Evolutionary conservation across 2,113 vertebrate species (phyloP), one percentile per base, ranked within the genome.

Genomic region (Menura novaehollandiae): DNA sequence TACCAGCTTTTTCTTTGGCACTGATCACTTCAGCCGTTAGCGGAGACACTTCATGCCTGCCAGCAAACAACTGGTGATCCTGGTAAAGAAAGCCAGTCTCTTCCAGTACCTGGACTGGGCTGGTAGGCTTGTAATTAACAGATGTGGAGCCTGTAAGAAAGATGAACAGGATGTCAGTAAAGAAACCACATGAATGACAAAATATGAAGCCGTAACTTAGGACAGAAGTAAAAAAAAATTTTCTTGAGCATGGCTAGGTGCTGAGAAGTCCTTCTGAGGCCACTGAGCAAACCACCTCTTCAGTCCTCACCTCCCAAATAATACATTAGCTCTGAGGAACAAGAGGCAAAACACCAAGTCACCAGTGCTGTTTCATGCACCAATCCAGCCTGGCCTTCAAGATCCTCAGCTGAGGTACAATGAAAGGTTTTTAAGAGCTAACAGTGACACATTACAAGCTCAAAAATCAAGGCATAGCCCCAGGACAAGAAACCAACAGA

Each of bases 1-100:
- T 84, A 98, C 98, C 98, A 91, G 94, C 82, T 97, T 98, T 97
- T 64, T 98, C 98, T 95, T 97, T 97, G 64, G 94, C 64, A 93
- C 91, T 27, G 72, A 85, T 73, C 4, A 83, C 91, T 80, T 98
- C 98, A 68, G 85, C 87, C 1, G 97, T 96, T 92, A 98, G 79
- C 0, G 95, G 88, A 78, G 97, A 85, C 49, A 94, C 94, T 37
- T 98, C 98, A 96, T 97, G 97, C 86, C 96, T 98, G 74, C 97
- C 96, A 47, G 92, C 41, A 83, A 97, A 98, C 59, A 98, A 92
- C 47, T 95, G 97, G 49, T 97, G 96, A 88, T 98, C 98, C 13
- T 94, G 92, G 49, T 97, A 97, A 68, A 97, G 96, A 94, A 97
- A 98, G 85, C 43, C 85, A 55, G 95, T 21, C 19, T 98, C 98